These are phyloP conservation scores for Spodoptera litura DNA, from an alignment of 1,140 invertebrate genomes.

Conservation along the genomic window DNA sequence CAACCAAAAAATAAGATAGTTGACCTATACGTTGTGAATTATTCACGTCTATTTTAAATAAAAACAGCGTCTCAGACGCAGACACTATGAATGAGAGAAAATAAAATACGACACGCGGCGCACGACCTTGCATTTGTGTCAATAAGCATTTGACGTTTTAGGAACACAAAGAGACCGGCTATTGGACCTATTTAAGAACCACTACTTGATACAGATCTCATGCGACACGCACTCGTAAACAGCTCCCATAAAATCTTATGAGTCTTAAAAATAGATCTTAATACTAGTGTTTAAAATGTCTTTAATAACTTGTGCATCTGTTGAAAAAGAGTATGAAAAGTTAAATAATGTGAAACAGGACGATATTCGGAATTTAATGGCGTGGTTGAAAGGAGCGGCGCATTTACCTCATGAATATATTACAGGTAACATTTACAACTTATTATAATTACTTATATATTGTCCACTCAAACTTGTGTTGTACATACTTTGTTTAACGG, in stretches of 20 bases:
- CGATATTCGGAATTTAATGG: slow-evolving; percentile 68
- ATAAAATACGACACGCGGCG: background rate
- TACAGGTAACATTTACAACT: slow-evolving; percentile 57
- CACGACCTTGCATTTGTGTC: slow-evolving; percentile 42
- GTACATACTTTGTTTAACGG: too few relatives aligned
- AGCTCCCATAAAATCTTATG: background rate
- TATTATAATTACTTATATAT: background rate
- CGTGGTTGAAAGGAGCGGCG: slow-evolving; percentile 76
- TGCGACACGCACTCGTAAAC: background rate
- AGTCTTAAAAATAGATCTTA: background rate
- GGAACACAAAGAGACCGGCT: slow-evolving; percentile 31
- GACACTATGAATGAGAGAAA: background rate
- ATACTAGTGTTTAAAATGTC: slow-evolving; percentile 45
- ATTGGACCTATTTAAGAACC: slow-evolving; percentile 33
- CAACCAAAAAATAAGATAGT: background rate
- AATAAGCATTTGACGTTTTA: slow-evolving; percentile 39
- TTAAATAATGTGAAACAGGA: slow-evolving; percentile 74
- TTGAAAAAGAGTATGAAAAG: slow-evolving; percentile 76
- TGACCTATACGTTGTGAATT: background rate
- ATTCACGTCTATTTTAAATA: background rate
- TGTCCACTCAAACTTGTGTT: background rate
- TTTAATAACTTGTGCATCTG: slow-evolving; percentile 48
- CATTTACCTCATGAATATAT: slow-evolving; percentile 75
- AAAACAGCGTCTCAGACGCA: background rate
- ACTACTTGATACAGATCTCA: slow-evolving; percentile 24